Percentiles rank a stretch among this genome's conserved stretches.
phyloP scores from a whole-genome alignment of 2,888 invertebrate species.

The Dascillus cervinus region DNA sequence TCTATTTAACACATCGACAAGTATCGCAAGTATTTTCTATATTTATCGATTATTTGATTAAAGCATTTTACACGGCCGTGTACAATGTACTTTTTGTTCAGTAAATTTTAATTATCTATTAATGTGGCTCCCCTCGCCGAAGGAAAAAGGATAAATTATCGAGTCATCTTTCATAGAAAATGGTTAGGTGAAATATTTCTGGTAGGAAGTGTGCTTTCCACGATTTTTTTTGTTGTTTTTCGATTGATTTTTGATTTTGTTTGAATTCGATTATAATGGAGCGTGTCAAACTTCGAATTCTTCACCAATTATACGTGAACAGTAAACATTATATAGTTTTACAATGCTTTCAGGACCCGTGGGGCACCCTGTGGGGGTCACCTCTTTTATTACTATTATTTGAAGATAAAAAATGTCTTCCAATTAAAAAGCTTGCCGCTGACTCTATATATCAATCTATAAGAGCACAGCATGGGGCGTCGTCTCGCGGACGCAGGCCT shows the following conservation, averaged over 20 bases:
- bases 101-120: too few species aligned
- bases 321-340: conserved; percentile 32
- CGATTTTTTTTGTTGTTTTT: too few species aligned
- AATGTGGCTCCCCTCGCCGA: too few species aligned
- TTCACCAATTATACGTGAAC: conserved; percentile 26
- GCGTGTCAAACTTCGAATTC: conserved; percentile 26
- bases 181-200: too few species aligned
- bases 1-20: conserved; percentile 13
- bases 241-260: conserved; percentile 2
- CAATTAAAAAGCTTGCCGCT: conserved; percentile 43
- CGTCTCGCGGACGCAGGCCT: conserved; percentile 31
- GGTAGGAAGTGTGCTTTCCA: too few species aligned
- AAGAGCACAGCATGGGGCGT: conserved; percentile 39
- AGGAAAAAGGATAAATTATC: too few species aligned
- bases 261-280: conserved; percentile 18
- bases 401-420: conserved; percentile 43
- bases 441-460: conserved; percentile 44
- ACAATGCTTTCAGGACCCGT: conserved; percentile 26
- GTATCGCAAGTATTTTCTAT: too few species aligned
- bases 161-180: too few species aligned
- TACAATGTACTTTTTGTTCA: too few species aligned
- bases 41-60: too few species aligned
- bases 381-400: conserved; percentile 41
- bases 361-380: conserved; percentile 32
- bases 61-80: too few species aligned